Percentiles rank a stretch among this genome's conserved stretches.
Evolutionary conservation across 2,113 vertebrate genomes (phyloP).

Genomic region (Gasterosteus aculeatus): DNA sequence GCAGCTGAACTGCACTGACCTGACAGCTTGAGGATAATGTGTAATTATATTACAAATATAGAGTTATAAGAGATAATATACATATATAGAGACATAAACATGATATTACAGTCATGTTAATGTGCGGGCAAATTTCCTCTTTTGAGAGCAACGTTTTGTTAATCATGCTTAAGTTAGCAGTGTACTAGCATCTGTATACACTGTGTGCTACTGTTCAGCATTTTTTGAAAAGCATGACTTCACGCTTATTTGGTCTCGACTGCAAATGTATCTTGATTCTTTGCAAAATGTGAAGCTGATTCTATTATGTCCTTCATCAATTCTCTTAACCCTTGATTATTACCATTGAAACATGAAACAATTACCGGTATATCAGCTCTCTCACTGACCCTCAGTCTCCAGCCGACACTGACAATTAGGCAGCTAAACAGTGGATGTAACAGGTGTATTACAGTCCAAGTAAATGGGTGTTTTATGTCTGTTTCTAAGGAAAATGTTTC

Average conservation of each 20-base stretch:
- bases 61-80: too few relatives aligned
- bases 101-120: neutral
- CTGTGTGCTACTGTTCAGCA: neutral
- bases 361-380: neutral
- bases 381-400: neutral
- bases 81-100: too few relatives aligned
- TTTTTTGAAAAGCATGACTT: neutral
- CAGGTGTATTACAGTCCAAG: neutral
- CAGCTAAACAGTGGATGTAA: neutral
- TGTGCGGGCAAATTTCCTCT: neutral
- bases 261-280: neutral
- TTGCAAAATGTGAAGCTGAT: neutral
- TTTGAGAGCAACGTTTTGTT: neutral
- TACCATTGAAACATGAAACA: neutral
- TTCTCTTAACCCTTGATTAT: neutral
- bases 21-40: slow-evolving; percentile 27
- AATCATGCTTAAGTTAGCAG: neutral
- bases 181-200: neutral
- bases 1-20: slow-evolving; percentile 52
- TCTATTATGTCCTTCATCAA: neutral
- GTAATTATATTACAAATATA: neutral
- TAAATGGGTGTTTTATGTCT: neutral
- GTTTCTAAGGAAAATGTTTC: neutral
- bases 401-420: too few relatives aligned
- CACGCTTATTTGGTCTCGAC: neutral